These are phyloP conservation scores for Lysandra coridon DNA, from an alignment of 2,888 invertebrate genomes.

Conservation along the genomic window DNA sequence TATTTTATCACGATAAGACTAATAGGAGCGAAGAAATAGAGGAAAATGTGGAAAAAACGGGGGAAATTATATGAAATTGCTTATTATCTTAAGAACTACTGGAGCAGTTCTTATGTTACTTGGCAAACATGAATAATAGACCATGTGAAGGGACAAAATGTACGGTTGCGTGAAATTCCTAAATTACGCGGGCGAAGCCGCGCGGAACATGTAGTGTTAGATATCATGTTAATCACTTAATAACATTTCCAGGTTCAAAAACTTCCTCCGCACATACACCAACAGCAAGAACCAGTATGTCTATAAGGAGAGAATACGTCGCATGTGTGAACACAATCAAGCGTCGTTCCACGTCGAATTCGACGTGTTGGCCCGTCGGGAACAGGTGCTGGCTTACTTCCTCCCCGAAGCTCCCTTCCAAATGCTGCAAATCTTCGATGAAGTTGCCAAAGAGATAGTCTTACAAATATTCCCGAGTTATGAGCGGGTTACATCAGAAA, in stretches of 20 bases:
- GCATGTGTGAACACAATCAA: constrained; percentile 96
- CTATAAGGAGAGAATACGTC: constrained; percentile 94
- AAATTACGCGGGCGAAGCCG: too few relatives aligned
- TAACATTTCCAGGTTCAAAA: constrained; percentile 85
- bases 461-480: constrained; percentile 97
- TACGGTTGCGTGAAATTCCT: too few relatives aligned
- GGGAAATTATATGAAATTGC: too few relatives aligned
- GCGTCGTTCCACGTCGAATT: constrained; percentile 96
- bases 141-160: too few relatives aligned
- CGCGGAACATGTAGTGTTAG: too few relatives aligned
- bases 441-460: constrained; percentile 96
- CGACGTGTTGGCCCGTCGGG: constrained; percentile 92
- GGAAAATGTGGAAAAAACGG: too few relatives aligned
- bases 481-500: constrained; percentile 94
- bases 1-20: too few relatives aligned
- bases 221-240: constrained; percentile 40
- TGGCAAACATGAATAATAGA: too few relatives aligned
- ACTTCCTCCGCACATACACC: constrained; percentile 94
- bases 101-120: too few relatives aligned
- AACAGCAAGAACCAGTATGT: constrained; percentile 93
- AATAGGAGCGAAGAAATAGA: too few relatives aligned
- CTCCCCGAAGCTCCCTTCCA: constrained; percentile 98
- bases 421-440: constrained; percentile 97
- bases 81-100: too few relatives aligned
- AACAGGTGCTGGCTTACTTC: constrained; percentile 97